These are phyloP conservation scores for Ictalurus furcatus DNA, from an alignment of 2,113 vertebrate species.

Conservation along the genomic window DNA sequence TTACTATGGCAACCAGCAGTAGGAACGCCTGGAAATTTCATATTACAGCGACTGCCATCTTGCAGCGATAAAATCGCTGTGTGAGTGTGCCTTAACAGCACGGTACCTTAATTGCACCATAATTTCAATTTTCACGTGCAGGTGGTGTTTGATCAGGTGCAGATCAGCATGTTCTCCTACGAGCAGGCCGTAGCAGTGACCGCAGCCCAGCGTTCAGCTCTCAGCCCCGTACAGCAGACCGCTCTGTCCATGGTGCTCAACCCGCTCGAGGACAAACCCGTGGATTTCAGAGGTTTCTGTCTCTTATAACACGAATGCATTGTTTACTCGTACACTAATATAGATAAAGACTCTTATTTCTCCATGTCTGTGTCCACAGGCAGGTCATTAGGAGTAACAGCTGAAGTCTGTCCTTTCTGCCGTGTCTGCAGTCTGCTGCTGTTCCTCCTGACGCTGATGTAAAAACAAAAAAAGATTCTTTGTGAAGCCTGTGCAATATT, in stretches of 20 bases:
- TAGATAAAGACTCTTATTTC: neutral
- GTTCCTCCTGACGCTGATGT: constrained; percentile 51
- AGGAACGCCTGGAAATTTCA: no score
- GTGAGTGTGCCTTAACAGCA: no score
- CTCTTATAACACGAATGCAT: neutral
- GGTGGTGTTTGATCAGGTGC: constrained; percentile 70
- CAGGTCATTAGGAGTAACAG: constrained; percentile 59
- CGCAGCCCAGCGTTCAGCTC: constrained; percentile 54
- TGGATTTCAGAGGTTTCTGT: constrained; percentile 65
- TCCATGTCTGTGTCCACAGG: constrained; percentile 55
- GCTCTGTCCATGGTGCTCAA: constrained; percentile 76
- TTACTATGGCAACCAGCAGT: no score
- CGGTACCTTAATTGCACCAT: no score
- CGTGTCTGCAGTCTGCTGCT: constrained; percentile 66
- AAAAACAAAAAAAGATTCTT: neutral
- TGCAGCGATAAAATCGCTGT: no score
- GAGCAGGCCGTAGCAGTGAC: constrained; percentile 76
- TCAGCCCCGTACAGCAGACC: constrained; percentile 65
- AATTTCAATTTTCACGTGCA: neutral
- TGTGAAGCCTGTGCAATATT: constrained; percentile 32
- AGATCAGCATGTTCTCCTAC: constrained; percentile 77
- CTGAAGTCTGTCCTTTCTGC: constrained; percentile 59
- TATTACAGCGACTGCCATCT: no score
- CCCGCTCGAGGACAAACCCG: constrained; percentile 65
- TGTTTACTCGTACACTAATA: neutral